Base-by-base conservation (phyloP, 1,140 invertebrate species). In the Bombus fervidus region DNA sequence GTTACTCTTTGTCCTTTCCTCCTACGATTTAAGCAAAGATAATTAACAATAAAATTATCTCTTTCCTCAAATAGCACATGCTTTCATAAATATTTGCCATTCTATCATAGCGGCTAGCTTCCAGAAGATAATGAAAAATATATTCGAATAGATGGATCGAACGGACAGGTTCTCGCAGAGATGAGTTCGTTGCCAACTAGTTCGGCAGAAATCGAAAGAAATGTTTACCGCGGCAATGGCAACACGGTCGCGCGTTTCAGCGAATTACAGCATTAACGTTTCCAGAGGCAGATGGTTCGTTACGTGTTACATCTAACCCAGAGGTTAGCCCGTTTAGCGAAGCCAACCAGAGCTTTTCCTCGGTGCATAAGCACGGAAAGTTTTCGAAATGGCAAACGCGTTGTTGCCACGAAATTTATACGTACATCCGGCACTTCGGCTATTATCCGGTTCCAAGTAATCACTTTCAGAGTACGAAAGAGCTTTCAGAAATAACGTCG, bases 11-110 rank as follows among this genome's bases (percentile, higher is more conserved):
- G 43, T 28, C 12, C 31, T 41, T 87, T 62, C 9, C 18, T 41
- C 1, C 31, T 59, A 47, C 86, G 79, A 82, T 89, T 15, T 90
- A 85, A 74, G 43, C 25, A 75, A 84, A 89, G 76, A 78, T 76
- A 28, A 78, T 85, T 41, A 74, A 34, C 13, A 0, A 8, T 31
- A 8, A 31, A 66, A 66, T 15, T 5, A 62, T 18, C n/a, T 64
- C 5, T 31, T 64, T 31, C n/a, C 12, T 15, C 62, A 8, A 18
- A 15, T 2, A 1, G 12, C 6, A 31, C 4, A 31, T 3, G n/a
- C 31, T 18, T 18, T 6, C 62, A 18, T 8, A 66, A 66, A 66
- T 31, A 66, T 66, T 66, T 66, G n/a, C 62, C 13, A 15, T 31
- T 8, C 15, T n/a, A 15, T 34, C n/a, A 8, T 31, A 8, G n/a